Percentiles rank a stretch among this genome's conserved stretches.
These are phyloP conservation scores for Echeneis naucrates DNA, from an alignment of 2,797 vertebrate species.

Conservation along the genomic window DNA sequence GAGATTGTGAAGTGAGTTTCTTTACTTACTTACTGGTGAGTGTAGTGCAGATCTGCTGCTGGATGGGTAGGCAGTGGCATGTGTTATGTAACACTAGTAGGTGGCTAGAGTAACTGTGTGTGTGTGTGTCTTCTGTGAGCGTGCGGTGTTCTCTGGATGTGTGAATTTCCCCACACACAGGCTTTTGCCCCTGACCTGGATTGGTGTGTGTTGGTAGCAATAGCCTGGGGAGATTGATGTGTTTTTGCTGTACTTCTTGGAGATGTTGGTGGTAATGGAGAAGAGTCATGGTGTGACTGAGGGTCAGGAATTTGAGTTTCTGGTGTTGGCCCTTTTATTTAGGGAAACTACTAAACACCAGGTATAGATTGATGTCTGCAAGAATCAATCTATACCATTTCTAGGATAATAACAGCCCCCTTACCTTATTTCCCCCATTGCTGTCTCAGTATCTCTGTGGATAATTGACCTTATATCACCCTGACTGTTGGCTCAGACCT, in stretches of 20 bases:
- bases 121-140: slow-evolving; percentile 43
- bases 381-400: slow-evolving; percentile 39
- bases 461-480: slow-evolving; percentile 49
- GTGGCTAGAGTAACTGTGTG: slow-evolving; percentile 76
- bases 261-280: slow-evolving; percentile 22
- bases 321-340: slow-evolving; percentile 11
- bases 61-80: slow-evolving; percentile 78
- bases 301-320: slow-evolving; percentile 42
- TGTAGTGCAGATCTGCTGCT: slow-evolving; percentile 60
- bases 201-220: slow-evolving; percentile 60
- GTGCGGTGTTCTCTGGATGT: slow-evolving; percentile 53
- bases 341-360: slow-evolving; percentile 34
- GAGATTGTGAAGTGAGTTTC: slow-evolving; percentile 31
- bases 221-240: slow-evolving; percentile 52
- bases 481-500: slow-evolving; percentile 38
- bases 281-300: slow-evolving; percentile 37
- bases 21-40: slow-evolving; percentile 47
- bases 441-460: slow-evolving; percentile 28
- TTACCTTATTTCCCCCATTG: neutral
- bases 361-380: slow-evolving; percentile 44
- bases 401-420: slow-evolving; percentile 28
- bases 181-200: slow-evolving; percentile 62
- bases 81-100: slow-evolving; percentile 85
- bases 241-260: slow-evolving; percentile 28
- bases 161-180: slow-evolving; percentile 56